phyloP scores from a whole-genome alignment of 2,888 invertebrate genomes.

The Spisula subtruncata region DNA sequence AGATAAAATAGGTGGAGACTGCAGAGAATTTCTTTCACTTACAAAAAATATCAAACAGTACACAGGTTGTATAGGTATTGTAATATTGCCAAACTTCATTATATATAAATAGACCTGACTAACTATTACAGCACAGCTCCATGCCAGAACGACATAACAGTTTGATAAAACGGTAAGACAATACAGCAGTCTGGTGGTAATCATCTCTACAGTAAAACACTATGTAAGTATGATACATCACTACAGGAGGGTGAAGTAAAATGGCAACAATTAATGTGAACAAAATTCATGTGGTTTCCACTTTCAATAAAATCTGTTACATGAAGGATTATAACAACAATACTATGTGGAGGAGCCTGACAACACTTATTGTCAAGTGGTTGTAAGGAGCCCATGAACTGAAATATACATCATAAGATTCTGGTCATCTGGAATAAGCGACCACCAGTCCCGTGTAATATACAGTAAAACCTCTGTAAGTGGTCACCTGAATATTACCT shows the following conservation, averaged over 20 bases:
- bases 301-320: not conserved
- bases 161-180: not conserved
- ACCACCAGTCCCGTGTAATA: too few relatives aligned
- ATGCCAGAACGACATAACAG: not conserved
- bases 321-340: too few relatives aligned
- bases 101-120: slow-evolving; percentile 21
- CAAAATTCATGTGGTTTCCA: not conserved
- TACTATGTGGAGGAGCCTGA: too few relatives aligned
- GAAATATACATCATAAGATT: too few relatives aligned
- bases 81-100: not conserved
- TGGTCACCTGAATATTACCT: too few relatives aligned
- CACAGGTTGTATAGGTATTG: not conserved
- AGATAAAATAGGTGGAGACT: too few relatives aligned
- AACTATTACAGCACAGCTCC: not conserved
- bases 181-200: not conserved
- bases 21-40: too few relatives aligned
- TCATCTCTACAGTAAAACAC: not conserved
- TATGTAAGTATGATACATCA: not conserved
- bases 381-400: too few relatives aligned
- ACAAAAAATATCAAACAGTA: not conserved
- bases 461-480: too few relatives aligned
- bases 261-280: not conserved
- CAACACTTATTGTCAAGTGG: too few relatives aligned
- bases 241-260: not conserved
- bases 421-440: too few relatives aligned